A percentile compares a stretch with the other conserved stretches of the same genome.
phyloP scores from a whole-genome alignment of 2,797 vertebrate genomes.

The Scomberomorus guttatus region DNA sequence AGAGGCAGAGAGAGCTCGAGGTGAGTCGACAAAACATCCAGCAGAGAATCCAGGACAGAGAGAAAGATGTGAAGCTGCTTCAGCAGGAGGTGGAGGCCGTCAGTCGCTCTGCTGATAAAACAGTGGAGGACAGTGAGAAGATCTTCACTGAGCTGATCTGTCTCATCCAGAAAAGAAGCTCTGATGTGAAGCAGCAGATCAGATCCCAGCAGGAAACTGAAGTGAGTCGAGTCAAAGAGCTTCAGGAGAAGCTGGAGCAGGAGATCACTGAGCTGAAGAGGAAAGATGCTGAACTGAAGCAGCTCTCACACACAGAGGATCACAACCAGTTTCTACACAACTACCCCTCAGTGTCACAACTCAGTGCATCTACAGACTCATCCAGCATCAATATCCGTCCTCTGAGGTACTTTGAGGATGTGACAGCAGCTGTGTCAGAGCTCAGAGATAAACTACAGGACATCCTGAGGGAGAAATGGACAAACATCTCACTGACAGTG shows the following conservation, averaged over 20 bases:
- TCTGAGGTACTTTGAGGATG: too few species aligned
- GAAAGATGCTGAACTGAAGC: too few species aligned
- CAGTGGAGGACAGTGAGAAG: conserved; percentile 24
- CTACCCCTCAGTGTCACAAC: too few species aligned
- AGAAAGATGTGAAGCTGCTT: conserved; percentile 31
- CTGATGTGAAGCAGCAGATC: conserved; percentile 25
- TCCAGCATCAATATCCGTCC: too few species aligned
- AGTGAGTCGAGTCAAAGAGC: conserved; percentile 38
- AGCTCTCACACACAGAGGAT: too few species aligned
- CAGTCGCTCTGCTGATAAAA: conserved; percentile 33
- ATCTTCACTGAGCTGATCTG: conserved; percentile 29
- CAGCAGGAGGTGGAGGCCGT: conserved; percentile 36
- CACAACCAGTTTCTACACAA: too few species aligned
- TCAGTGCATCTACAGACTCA: too few species aligned
- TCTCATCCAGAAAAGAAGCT: conserved; percentile 26
- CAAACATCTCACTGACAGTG: too few species aligned
- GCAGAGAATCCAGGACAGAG: conserved; percentile 36
- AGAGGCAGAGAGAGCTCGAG: conserved; percentile 12
- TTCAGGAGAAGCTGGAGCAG: neutral
- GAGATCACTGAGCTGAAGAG: too few species aligned
- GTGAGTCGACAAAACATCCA: conserved; percentile 28
- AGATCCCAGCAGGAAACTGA: conserved; percentile 1
- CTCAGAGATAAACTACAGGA: too few species aligned
- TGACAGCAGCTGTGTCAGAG: too few species aligned
- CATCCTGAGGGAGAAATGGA: too few species aligned